Percentiles rank a stretch among this genome's conserved stretches.
Conservation (phyloP, 2,888 invertebrate species). For the Dasysyrphus tricinctus region DNA sequence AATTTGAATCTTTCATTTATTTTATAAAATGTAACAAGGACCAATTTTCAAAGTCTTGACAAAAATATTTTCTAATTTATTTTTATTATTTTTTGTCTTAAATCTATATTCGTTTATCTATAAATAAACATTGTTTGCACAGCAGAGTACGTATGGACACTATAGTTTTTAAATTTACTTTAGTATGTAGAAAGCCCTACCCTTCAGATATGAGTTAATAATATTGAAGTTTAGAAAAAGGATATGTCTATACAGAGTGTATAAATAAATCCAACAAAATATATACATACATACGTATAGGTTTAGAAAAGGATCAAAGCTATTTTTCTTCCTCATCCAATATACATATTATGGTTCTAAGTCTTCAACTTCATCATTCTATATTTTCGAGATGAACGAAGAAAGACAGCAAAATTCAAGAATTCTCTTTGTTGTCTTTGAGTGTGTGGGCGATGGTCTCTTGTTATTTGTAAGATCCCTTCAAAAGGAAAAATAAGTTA, state of each 20-base stretch:
- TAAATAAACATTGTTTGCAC: not conserved
- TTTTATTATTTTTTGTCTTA: too few relatives aligned
- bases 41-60: too few relatives aligned
- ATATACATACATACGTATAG: not conserved
- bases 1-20: too few relatives aligned
- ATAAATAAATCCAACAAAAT: not conserved
- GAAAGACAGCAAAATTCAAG: conserved; percentile 12
- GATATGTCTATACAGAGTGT: not conserved
- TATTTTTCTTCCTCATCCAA: conserved; percentile 9
- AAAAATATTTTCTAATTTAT: too few relatives aligned
- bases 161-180: not conserved
- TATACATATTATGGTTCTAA: conserved; percentile 6
- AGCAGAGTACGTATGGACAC: not conserved
- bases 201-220: not conserved
- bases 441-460: conserved; percentile 11
- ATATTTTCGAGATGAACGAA: not conserved
- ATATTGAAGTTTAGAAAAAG: not conserved
- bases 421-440: conserved; percentile 18
- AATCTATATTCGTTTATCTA: too few relatives aligned
- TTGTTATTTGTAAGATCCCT: conserved; percentile 2
- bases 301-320: conserved; percentile 3
- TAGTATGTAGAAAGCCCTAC: not conserved
- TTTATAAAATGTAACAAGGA: too few relatives aligned
- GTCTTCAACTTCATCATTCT: not conserved
- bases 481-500: conserved; percentile 1